Base-by-base conservation (phyloP, 2,113 vertebrate species). In the Vicugna pacos region DNA sequence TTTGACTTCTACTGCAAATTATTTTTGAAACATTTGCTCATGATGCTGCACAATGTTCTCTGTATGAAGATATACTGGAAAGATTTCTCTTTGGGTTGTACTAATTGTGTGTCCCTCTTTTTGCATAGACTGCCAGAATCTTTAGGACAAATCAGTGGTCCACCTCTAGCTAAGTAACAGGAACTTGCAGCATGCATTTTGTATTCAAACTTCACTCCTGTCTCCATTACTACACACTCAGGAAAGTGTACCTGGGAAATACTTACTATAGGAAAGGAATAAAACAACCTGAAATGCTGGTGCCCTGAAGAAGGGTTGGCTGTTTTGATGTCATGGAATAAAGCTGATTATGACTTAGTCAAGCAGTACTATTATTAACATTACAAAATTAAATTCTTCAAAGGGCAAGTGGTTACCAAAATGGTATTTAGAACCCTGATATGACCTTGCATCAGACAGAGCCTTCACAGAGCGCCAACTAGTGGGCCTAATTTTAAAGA, bases 1-100 rank as follows among this genome's bases (percentile, higher is more conserved):
- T 76, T 92, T 93, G 76, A 72, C 72, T 64, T 70, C 65, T 67
- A 80, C 28, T 24, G 38, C 84, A 50, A 88, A 65, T 16, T 94
- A 15, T 69, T 70, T 92, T 82, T 83, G 58, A 93, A 92, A 79
- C 10, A 69, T 82, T 22, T 87, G 26, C 75, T 93, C 52, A 50
- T 79, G 17, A 65, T 19, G 81, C 28, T 75, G 15, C 32, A 93
- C 14, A 64, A 52, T 70, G n/a, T 56, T 88, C 58, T 91, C 52
- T 69, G 73, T 56, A 58, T 46, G 5, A 93, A 62, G 15, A 64
- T 50, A 28, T 67, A 65, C 1, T 72, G 16, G 54, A 60, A 4
- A 76, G 85, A 56, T 62, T 52, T 62, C 50, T 91, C 65, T 72
- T 50, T 62, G 7, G 35, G 54, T 80, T 79, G 19, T 64, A 60